Base-by-base conservation (phyloP, 2,888 invertebrate species). In the Automeris io region DNA sequence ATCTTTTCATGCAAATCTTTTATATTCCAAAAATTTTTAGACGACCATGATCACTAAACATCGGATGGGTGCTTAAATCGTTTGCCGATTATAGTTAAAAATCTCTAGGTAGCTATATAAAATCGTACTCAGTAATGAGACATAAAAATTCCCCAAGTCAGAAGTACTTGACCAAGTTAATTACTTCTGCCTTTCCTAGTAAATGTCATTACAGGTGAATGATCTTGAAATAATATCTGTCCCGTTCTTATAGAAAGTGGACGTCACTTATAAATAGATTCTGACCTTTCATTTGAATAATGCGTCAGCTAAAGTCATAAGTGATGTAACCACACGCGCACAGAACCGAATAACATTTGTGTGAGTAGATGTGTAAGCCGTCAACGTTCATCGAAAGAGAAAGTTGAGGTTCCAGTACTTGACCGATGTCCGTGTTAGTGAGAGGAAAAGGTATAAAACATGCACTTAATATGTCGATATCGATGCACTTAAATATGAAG, bases 221-320 rank as follows among this genome's bases (percentile, higher is more conserved):
- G 65, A 61, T 68, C 66, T 67, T 66, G 51, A 61, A 63, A 60
- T 54, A 44, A 44, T 61, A 62, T 60, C 57, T 51, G 54, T 57
- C 58, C 62, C 51, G 54, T 64, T 70, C 60, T 68, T 73, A 70
- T 79, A 70, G 70, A 81, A 81, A 82, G 78, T 78, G 73, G 74
- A 55, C 60, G 67, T 58, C 61, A 61, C 58, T 61, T 78, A 74
- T 77, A 71, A 73, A 81, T 80, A 81, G 72, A 71, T 70, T 63
- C 61, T 82, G 80, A 82, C 82, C 81, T 85, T 82, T 85, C 68
- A 71, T 61, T 74, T 49, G 38, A 57, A 43, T 62, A 75, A 83
- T 82, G 82, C 80, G 82, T 85, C 81, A 83, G 69, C 65, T 62
- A 61, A 71, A 70, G 61, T 66, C 60, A 31, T 29, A 59, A 64